Evolutionary conservation across 2,888 invertebrate species (phyloP).

Genomic region (Volucella zonaria): DNA sequence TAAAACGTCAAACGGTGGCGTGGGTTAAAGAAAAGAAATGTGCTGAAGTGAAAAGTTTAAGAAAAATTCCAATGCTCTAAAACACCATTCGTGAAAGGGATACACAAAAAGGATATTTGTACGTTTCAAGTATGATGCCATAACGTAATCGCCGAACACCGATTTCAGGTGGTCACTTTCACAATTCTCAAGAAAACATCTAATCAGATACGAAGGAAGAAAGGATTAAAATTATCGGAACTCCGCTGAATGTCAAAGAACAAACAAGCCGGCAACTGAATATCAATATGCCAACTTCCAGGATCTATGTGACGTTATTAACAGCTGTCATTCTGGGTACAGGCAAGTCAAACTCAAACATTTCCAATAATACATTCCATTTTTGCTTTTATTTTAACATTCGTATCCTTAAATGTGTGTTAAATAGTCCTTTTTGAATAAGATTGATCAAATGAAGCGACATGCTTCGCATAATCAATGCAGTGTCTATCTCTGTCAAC

Average conservation of each 20-base stretch:
- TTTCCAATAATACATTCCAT: slow-evolving; percentile 39
- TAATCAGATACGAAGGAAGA: slow-evolving; percentile 4
- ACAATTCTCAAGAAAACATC: background rate
- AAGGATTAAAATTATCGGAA: slow-evolving; percentile 40
- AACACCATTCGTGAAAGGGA: background rate
- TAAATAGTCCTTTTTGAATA: slow-evolving; percentile 37
- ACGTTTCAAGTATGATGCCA: slow-evolving; percentile 23
- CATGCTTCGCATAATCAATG: slow-evolving; percentile 66
- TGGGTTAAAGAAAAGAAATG: slow-evolving; percentile 4
- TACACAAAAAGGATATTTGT: slow-evolving; percentile 30
- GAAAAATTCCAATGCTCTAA: background rate
- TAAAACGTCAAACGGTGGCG: background rate
- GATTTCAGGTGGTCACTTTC: slow-evolving; percentile 9
- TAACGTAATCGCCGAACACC: slow-evolving; percentile 21
- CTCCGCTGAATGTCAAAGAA: slow-evolving; percentile 24
- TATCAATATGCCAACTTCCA: slow-evolving; percentile 71
- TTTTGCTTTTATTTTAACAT: slow-evolving; percentile 3
- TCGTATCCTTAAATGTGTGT: slow-evolving; percentile 11
- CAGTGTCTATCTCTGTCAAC: slow-evolving; percentile 44
- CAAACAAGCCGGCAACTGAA: slow-evolving; percentile 53
- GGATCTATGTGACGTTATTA: slow-evolving; percentile 70
- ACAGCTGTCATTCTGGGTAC: slow-evolving; percentile 71
- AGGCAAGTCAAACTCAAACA: slow-evolving; percentile 52
- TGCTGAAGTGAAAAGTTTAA: slow-evolving; percentile 1
- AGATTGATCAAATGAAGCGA: slow-evolving; percentile 5